Base-by-base conservation (phyloP, 2,113 vertebrate species). In the Chitala chitala region DNA sequence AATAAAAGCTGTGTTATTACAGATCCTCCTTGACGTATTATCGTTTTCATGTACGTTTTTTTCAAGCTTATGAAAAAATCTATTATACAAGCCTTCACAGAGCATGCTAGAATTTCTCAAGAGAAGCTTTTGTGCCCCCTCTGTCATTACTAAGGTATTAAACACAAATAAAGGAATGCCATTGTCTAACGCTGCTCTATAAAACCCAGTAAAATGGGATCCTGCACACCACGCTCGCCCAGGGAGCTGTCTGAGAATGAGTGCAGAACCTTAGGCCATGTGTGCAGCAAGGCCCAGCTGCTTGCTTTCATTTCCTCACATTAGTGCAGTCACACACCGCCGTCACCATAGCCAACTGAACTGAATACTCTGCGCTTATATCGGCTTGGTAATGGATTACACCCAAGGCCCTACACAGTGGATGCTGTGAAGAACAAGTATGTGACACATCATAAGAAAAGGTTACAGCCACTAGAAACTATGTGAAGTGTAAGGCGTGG, bases 1-100 rank as follows among this genome's bases (percentile, higher is more conserved):
- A 86, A 90, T 92, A 92, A 92, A 93, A 93, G 92, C 89, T 85
- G 87, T 86, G 87, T 91, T 91, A 89, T 92, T 92, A 91, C 89
- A 91, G 90, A 90, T 90, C 87, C 90, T 92, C 89, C 89, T 89
- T 91, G 92, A 94, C 90, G 88, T 87, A 88, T 91, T 92, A 91
- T 89, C 90, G 91, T 91, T 90, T 89, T 82, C 87, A 90, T 92
- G 89, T 73, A 80, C 83, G 82, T 80, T 75, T 79, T 66, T 82
- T 80, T 83, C 73, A 89, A 91, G 92, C 89, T 91, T 91, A 91
- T 70, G 58, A 90, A 91, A 91, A 92, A 90, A 31, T 64, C 8
- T 31, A 88, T 72, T 83, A 59, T 79, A 82, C 75, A 33, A 56
- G 38, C 12, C 48, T 44, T 65, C 48, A 17, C 24, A 33, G 46